Base-by-base conservation (phyloP, 30 jellyfish, hydroid and myxozoan species). In the Mastigias papua region DNA sequence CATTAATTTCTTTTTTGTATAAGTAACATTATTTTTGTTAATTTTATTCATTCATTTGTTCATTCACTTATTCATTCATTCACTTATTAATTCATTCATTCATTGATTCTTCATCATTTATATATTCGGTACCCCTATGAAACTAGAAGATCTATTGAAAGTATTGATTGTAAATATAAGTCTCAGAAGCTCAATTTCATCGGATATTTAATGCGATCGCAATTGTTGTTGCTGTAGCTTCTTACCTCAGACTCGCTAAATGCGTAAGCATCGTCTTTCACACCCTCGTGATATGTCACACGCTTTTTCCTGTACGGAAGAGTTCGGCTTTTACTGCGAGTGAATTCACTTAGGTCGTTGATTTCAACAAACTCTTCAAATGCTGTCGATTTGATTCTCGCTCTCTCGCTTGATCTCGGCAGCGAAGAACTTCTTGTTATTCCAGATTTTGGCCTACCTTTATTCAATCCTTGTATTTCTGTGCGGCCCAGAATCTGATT, bases 401-500 rank as follows among this genome's bases (percentile, higher is more conserved):
- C 88, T 21, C 90, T 50, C 30, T 34, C 86, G 50, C 65, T 42
- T 26, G 90, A 62, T 62, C 90, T 87, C 17, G 95, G 95, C 75
- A 87, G 34, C 10, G 95, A 76, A 1, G 27, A 31, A 31, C 90
- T 87, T 32, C 95, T n/a, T 0, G 69, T 20, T 42, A 64, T 79
- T 51, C 65, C 86, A 22, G 95, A 77, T 29, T 76, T 76, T n/a
- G 90, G 90, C 57, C 90, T 79, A 13, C 69, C 69, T 34, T 73
- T 73, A 27, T 82, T 51, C 81, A 51, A 32, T 0, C 63, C 81
- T 31, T 46, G 86, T 6, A 87, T 77, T 9, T 87, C 95, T 1
- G 95, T 87, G 34, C 95, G 86, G 21, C 90, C 95, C 31, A 87
- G 32, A 25, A 87, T 87, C 73, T 64, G 86, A 76, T 87, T 87